Conservation (phyloP, 30 jellyfish, hydroid and myxozoan genomes). For the Mastigias papua region DNA sequence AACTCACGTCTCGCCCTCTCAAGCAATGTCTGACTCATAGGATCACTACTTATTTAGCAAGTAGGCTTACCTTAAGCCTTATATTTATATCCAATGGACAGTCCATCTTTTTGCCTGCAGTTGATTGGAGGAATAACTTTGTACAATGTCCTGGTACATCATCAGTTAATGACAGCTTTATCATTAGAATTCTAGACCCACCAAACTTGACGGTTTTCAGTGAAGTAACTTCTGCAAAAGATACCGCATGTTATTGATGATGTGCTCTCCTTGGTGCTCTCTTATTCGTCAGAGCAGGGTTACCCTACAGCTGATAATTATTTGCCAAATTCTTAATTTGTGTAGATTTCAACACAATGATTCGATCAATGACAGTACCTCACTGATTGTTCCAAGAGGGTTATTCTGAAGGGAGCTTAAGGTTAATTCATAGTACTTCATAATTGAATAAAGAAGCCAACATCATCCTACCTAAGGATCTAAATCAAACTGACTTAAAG, state of each 20-base stretch:
- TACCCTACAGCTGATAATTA: no score
- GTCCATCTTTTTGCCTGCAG: conserved; percentile 66
- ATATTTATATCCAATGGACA: conserved; percentile 73
- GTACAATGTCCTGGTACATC: conserved; percentile 44
- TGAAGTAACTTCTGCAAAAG: conserved; percentile 29
- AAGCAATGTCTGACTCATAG: background rate
- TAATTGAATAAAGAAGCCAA: no score
- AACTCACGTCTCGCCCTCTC: no score
- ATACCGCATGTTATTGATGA: background rate
- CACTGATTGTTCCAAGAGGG: no score
- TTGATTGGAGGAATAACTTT: conserved; percentile 65
- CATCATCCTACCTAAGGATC: no score
- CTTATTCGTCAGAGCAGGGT: background rate
- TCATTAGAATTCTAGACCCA: conserved; percentile 26
- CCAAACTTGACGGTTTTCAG: conserved; percentile 26
- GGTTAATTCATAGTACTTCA: no score
- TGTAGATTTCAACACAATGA: no score
- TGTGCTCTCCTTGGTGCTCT: background rate
- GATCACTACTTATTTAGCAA: background rate
- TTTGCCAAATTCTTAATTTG: no score
- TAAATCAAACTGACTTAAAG: no score
- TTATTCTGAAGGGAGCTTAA: no score
- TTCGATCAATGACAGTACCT: no score
- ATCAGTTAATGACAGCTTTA: conserved; percentile 21
- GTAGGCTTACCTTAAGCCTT: conserved; percentile 43